Percentiles rank a stretch among this genome's conserved stretches.
Conservation (phyloP, 2,888 invertebrate genomes). For the Ferdinandea cuprea region DNA sequence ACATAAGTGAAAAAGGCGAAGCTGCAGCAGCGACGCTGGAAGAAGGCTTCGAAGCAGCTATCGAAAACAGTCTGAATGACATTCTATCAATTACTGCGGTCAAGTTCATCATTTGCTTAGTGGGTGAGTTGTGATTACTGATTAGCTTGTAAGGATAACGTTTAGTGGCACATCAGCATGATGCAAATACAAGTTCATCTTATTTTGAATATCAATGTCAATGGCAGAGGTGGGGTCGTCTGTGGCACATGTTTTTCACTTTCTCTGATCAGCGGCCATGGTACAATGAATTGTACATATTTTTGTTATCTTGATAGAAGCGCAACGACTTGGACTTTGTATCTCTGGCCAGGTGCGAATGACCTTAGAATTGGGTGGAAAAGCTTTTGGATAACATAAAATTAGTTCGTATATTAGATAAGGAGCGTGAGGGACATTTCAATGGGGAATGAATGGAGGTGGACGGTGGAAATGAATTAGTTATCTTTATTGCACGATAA, state of each 20-base stretch:
- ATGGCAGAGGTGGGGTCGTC: slow-evolving; percentile 3
- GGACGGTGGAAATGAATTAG: too few relatives aligned
- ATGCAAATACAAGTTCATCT: not conserved
- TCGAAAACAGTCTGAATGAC: slow-evolving; percentile 79
- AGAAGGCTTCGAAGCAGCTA: slow-evolving; percentile 51
- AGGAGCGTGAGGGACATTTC: too few relatives aligned
- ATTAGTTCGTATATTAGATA: too few relatives aligned
- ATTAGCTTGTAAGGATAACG: not conserved
- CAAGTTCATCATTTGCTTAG: slow-evolving; percentile 87
- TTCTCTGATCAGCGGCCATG: not conserved
- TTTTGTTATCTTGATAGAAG: not conserved
- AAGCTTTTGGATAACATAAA: not conserved
- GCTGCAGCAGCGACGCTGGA: slow-evolving; percentile 17
- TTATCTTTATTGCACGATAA: too few relatives aligned
- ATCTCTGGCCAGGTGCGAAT: slow-evolving; percentile 1
- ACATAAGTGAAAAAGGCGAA: slow-evolving; percentile 31
- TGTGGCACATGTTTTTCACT: not conserved
- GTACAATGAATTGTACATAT: not conserved
- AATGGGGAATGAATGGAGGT: too few relatives aligned
- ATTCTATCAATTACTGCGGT: slow-evolving; percentile 86
- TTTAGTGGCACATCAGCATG: not conserved
- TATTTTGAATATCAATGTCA: not conserved
- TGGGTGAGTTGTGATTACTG: slow-evolving; percentile 87
- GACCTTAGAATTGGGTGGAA: not conserved
- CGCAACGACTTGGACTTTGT: not conserved